phyloP scores from a whole-genome alignment of 2,113 vertebrate species.

The Prionailurus viverrinus region DNA sequence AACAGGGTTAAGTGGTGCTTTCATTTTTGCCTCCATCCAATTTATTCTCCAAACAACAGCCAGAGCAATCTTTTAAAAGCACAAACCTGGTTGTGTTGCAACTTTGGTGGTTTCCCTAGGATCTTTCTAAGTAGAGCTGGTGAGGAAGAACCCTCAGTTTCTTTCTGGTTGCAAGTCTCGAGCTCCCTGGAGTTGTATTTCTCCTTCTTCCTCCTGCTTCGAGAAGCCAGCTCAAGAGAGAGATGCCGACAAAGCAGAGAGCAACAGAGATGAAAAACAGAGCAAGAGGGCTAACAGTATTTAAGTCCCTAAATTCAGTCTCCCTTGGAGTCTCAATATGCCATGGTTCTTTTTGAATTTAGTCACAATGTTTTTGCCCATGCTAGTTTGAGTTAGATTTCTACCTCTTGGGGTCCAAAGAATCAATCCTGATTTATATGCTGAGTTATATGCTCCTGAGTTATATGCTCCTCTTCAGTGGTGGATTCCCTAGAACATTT shows the following conservation, averaged over 20 bases:
- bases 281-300: background rate
- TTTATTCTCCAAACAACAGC: background rate
- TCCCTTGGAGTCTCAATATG: background rate
- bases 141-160: background rate
- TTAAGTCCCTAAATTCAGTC: background rate
- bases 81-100: background rate
- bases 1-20: background rate
- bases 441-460: background rate
- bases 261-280: background rate
- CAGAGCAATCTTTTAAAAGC: slow-evolving; percentile 2
- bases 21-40: background rate
- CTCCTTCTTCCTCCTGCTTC: background rate
- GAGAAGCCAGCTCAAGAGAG: slow-evolving; percentile 35
- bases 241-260: slow-evolving; percentile 27
- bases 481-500: background rate
- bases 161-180: background rate
- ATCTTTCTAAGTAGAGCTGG: background rate
- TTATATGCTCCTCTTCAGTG: background rate
- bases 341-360: slow-evolving; percentile 3
- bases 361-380: background rate
- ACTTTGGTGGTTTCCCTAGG: background rate
- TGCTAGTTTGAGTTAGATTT: background rate
- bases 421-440: background rate
- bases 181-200: background rate
- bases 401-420: background rate